Evolutionary conservation across 2,113 vertebrate species (phyloP), one percentile per base, ranked within the genome.

Genomic region (Thymallus thymallus): DNA sequence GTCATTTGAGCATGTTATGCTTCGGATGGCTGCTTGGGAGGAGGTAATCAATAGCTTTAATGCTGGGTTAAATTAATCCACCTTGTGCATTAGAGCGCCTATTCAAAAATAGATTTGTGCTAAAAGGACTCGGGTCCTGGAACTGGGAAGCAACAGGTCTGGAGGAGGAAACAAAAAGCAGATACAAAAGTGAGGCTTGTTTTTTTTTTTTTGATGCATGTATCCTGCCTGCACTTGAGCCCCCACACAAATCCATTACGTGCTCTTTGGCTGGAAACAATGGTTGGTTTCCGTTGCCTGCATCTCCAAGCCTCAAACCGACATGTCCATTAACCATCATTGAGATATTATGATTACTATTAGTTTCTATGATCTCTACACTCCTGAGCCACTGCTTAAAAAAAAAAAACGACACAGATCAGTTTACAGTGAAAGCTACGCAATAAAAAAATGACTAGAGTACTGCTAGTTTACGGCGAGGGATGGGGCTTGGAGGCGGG

Each of bases 61-160:
- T 82, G 78, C 74, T 72, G 76, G 58, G 71, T 76, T 78, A 82
- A 82, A 70, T 82, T 82, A 79, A 82, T 78, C 46, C 71, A 66
- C 32, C 48, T 56, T 26, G 64, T 35, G 69, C 65, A 76, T 75
- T 76, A 75, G 35, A 30, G 68, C 58, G 18, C 62, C 62, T 73
- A 56, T 69, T 56, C 74, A 71, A 72, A 80, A 76, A 80, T 79
- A 78, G 73, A 79, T 66, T 58, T 58, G 48, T n/a, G 16, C 72
- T 65, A 51, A 60, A 22, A 35, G 70, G n/a, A 60, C 46, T 68
- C 45, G 35, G 18, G 65, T 26, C 71, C 63, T n/a, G 16, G 9
- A 72, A 63, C 20, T 4, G 18, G 3, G 29, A 23, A 20, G 24
- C 48, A 63, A 32, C 58, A 63, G 14, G 24, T 45, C 10, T 32